Evolutionary conservation across 2,888 invertebrate genomes (phyloP).

Genomic region (Cephus pulcher): DNA sequence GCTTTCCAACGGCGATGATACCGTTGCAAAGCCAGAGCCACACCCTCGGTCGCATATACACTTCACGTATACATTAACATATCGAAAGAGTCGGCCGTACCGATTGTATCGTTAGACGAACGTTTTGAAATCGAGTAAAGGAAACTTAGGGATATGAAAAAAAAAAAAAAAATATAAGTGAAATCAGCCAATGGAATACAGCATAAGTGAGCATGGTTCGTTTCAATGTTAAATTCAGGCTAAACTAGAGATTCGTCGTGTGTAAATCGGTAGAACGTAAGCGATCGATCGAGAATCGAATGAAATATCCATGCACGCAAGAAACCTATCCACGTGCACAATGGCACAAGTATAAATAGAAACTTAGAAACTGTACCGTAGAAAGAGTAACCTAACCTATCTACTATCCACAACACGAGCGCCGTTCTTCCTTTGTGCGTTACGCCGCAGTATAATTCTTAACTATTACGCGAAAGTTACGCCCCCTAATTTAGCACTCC

Average conservation of each 20-base stretch:
- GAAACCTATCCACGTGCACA: background rate
- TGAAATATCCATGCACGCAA: background rate
- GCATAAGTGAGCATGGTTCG: background rate
- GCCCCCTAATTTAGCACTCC: background rate
- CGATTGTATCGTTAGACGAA: slow-evolving; percentile 36
- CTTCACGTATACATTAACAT: background rate
- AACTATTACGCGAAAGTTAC: background rate
- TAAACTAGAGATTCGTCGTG: background rate
- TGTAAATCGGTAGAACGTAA: background rate
- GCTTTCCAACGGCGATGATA: slow-evolving; percentile 54
- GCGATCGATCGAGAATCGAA: background rate
- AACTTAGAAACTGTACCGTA: background rate
- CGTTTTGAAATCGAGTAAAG: slow-evolving; percentile 9
- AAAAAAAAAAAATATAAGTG: slow-evolving; percentile 19
- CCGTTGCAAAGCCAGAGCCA: slow-evolving; percentile 55
- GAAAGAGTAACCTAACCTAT: background rate
- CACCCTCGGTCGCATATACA: slow-evolving; percentile 41
- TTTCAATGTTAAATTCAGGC: background rate
- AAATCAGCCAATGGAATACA: slow-evolving; percentile 17
- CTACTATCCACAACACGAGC: background rate
- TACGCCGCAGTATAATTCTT: slow-evolving; percentile 1
- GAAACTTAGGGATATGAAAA: slow-evolving; percentile 30
- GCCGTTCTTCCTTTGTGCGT: slow-evolving; percentile 4
- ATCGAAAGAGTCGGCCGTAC: slow-evolving; percentile 14
- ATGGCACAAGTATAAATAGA: background rate